A percentile compares a stretch with the other conserved stretches of the same genome.
Evolutionary conservation across 2,888 invertebrate species (phyloP).

Genomic region (Drosophila kambysellisi): DNA sequence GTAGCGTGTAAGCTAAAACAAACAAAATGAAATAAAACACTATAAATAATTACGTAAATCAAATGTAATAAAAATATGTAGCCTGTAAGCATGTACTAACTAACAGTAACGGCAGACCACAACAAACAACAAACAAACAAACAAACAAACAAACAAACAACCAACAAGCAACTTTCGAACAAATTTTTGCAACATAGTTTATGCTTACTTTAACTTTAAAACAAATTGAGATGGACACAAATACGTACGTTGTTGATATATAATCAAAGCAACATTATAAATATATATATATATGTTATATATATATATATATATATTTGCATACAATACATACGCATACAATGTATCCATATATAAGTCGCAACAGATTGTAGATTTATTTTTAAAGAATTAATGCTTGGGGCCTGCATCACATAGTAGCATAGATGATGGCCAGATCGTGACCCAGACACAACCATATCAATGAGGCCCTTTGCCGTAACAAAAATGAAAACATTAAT

Average conservation of each 20-base stretch:
- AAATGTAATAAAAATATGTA: conserved; percentile 55
- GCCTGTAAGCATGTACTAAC: conserved; percentile 56
- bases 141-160: conserved; percentile 21
- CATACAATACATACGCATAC: conserved; percentile 24
- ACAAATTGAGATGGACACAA: conserved; percentile 50
- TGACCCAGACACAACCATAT: conserved; percentile 55
- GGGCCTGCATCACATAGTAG: conserved; percentile 27
- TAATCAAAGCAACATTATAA: conserved; percentile 49
- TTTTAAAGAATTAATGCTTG: conserved; percentile 32
- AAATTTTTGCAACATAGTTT: conserved; percentile 62
- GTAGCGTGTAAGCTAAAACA: conserved; percentile 59
- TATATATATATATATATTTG: conserved; percentile 8
- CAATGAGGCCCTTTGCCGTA: conserved; percentile 56
- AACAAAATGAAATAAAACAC: conserved; percentile 27
- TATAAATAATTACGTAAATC: conserved; percentile 58
- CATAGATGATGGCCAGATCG: conserved; percentile 9
- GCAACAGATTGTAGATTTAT: conserved; percentile 43
- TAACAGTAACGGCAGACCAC: conserved; percentile 66
- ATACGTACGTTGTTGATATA: conserved; percentile 70
- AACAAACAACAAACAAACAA: conserved; percentile 47
- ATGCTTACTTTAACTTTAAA: conserved; percentile 62
- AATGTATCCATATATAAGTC: conserved; percentile 37
- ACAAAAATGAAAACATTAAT: conserved; percentile 22
- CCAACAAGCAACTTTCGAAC: conserved; percentile 62
- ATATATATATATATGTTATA: conserved; percentile 9